Conservation (phyloP, 1,140 invertebrate species). For the Drosophila elegans region DNA sequence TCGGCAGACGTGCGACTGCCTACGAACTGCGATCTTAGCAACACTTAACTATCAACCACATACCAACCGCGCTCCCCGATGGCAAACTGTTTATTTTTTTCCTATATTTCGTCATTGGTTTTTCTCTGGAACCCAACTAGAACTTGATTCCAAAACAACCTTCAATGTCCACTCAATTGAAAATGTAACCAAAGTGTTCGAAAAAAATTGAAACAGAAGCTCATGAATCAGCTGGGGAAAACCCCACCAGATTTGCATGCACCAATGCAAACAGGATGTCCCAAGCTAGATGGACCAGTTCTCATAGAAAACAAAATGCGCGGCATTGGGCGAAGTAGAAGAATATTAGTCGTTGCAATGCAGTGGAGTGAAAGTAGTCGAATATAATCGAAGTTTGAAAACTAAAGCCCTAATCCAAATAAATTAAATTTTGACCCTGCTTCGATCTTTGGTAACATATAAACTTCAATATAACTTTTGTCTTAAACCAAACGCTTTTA, state of each 20-base stretch:
- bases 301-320: constrained; percentile 27
- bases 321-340: neutral
- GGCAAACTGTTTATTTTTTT: constrained; percentile 34
- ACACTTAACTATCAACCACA: neutral
- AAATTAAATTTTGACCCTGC: no score
- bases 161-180: neutral
- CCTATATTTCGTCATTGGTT: constrained; percentile 42
- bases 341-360: constrained; percentile 3
- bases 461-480: no score
- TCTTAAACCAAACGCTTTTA: neutral
- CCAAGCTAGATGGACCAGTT: constrained; percentile 4
- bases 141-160: constrained; percentile 13
- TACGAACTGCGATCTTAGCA: constrained; percentile 26
- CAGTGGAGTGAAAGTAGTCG: neutral
- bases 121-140: constrained; percentile 47
- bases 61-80: neutral
- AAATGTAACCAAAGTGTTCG: constrained; percentile 24
- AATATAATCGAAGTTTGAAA: no score
- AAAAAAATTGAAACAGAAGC: constrained; percentile 5
- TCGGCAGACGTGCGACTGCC: constrained; percentile 63
- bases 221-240: constrained; percentile 22
- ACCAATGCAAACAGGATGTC: constrained; percentile 45
- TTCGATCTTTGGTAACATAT: no score
- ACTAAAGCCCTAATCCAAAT: no score
- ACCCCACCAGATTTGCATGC: constrained; percentile 33